phyloP scores from a whole-genome alignment of 1,140 invertebrate species.

The Drosophila busckii region DNA sequence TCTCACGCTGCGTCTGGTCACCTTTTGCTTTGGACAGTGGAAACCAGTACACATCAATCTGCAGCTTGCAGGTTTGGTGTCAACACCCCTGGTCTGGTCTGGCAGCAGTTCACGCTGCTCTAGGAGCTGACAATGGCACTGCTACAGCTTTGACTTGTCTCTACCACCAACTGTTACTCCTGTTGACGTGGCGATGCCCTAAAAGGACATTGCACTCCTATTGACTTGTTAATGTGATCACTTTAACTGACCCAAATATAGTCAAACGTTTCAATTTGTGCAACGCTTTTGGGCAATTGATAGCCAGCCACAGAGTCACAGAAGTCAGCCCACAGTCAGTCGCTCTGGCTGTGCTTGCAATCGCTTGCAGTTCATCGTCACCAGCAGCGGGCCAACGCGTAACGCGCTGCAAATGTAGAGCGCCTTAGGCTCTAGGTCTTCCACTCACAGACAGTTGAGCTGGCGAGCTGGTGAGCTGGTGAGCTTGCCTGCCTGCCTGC shows the following conservation, averaged over 20 bases:
- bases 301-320: slow-evolving; percentile 42
- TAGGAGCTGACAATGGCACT: slow-evolving; percentile 21
- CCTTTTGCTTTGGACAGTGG: slow-evolving; percentile 41
- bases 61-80: too few relatives aligned
- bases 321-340: slow-evolving; percentile 27
- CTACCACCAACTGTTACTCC: slow-evolving; percentile 52
- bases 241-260: slow-evolving; percentile 77
- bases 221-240: slow-evolving; percentile 77
- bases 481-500: slow-evolving; percentile 9
- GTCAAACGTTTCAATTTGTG: slow-evolving; percentile 77
- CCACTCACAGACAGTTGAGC: slow-evolving; percentile 29
- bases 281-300: slow-evolving; percentile 75
- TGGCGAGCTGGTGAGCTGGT: slow-evolving; percentile 26
- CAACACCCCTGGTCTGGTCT: slow-evolving; percentile 53
- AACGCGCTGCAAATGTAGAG: slow-evolving; percentile 56
- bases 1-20: slow-evolving; percentile 58
- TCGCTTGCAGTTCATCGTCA: slow-evolving; percentile 69
- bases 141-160: too few relatives aligned
- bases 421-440: slow-evolving; percentile 46
- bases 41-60: slow-evolving; percentile 72
- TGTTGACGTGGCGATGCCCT: slow-evolving; percentile 69
- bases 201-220: slow-evolving; percentile 73
- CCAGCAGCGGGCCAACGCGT: slow-evolving; percentile 58
- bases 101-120: slow-evolving; percentile 4
- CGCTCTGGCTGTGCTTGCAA: slow-evolving; percentile 11